Percentiles rank a stretch among this genome's conserved stretches.
phyloP scores from a whole-genome alignment of 2,797 vertebrate species.

The Choloepus didactylus region DNA sequence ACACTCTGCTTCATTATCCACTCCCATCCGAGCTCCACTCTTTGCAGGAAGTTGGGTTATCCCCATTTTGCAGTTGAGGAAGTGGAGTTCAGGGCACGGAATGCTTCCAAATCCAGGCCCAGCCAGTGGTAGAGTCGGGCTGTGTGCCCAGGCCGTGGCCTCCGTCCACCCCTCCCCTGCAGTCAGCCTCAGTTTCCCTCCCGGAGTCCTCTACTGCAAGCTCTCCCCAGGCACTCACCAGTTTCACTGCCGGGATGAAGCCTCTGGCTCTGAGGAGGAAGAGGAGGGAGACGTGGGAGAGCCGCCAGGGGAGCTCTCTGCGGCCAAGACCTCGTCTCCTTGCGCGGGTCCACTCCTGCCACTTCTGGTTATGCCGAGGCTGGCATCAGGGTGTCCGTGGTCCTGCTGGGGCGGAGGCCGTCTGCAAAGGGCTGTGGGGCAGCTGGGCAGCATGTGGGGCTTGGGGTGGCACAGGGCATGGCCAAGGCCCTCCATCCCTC shows the following conservation, averaged over 20 bases:
- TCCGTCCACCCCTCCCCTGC: neutral
- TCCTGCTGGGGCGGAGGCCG: accelerated
- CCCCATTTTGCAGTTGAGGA: neutral
- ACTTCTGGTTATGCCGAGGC: neutral
- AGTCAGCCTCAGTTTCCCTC: accelerated
- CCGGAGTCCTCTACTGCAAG: accelerated
- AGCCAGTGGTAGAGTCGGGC: accelerated
- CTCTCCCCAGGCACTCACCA: accelerated
- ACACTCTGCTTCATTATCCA: too few relatives aligned
- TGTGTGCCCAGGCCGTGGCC: neutral
- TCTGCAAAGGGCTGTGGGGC: neutral
- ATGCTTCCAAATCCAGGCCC: accelerated
- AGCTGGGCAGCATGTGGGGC: neutral
- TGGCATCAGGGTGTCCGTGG: accelerated
- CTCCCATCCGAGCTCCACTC: accelerated
- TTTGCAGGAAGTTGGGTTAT: accelerated
- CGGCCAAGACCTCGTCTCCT: accelerated
- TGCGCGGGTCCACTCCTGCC: accelerated
- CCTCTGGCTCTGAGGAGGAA: neutral
- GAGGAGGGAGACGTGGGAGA: accelerated
- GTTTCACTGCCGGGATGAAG: neutral
- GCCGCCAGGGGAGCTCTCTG: accelerated
- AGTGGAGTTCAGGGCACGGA: accelerated
- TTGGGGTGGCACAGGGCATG: neutral
- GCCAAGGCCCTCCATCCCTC: too few relatives aligned